phyloP scores from a whole-genome alignment of 1,140 invertebrate genomes.

The Batillaria attramentaria region DNA sequence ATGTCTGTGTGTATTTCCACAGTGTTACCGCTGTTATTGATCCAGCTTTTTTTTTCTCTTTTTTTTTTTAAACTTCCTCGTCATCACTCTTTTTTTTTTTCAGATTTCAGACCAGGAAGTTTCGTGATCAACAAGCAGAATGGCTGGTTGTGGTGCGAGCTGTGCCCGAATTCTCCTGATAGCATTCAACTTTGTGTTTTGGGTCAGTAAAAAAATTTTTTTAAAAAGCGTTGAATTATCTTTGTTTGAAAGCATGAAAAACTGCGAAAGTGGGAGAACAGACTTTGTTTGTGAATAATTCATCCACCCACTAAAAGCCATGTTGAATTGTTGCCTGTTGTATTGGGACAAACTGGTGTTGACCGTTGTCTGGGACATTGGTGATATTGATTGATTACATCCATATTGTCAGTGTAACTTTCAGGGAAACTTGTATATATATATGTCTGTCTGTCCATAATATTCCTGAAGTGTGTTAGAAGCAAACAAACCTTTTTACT shows the following conservation, averaged over 20 bases:
- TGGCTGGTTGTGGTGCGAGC: conserved; percentile 7
- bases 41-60: too few species aligned
- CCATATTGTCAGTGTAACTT: too few species aligned
- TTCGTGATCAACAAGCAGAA: too few species aligned
- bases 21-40: too few species aligned
- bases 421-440: not conserved
- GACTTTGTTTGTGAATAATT: not conserved
- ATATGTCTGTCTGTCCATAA: not conserved
- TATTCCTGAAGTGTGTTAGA: not conserved
- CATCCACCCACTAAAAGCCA: not conserved
- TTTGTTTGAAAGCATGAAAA: not conserved
- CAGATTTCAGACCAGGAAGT: too few species aligned
- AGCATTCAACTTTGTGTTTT: not conserved
- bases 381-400: not conserved
- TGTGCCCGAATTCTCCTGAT: not conserved
- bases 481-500: not conserved
- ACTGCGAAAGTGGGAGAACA: not conserved
- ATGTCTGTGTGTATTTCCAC: too few species aligned
- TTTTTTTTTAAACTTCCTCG: too few species aligned
- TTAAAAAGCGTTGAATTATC: not conserved
- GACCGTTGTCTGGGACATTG: not conserved
- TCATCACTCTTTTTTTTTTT: too few species aligned
- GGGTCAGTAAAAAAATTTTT: not conserved
- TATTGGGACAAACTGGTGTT: not conserved
- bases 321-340: not conserved